Conservation (phyloP, 2,888 invertebrate species). For the Branchipolynoe longqiensis region DNA sequence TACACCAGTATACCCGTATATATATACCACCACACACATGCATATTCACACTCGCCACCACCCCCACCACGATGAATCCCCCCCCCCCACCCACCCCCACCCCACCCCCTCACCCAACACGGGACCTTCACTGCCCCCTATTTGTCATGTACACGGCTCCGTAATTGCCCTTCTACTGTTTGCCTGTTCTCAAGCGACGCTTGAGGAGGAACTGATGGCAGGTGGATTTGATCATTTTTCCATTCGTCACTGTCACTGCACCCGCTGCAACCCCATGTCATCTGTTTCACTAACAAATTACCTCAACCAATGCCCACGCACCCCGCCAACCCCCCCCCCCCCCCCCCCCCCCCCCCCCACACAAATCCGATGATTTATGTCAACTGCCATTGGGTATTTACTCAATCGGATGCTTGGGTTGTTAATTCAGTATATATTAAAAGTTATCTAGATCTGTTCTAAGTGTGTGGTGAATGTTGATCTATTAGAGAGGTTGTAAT, state of each 20-base stretch:
- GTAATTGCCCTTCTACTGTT: constrained; percentile 45
- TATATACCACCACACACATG: no score
- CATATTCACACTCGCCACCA: no score
- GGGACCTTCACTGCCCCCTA: neutral
- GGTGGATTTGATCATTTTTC: constrained; percentile 49
- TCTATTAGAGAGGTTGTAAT: no score
- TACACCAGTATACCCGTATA: no score
- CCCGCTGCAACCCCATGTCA: neutral
- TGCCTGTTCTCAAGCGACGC: constrained; percentile 25
- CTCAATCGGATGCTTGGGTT: no score
- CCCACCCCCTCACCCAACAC: neutral
- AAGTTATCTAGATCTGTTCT: no score
- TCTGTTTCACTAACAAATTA: no score
- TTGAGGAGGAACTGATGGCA: constrained; percentile 47
- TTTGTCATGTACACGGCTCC: constrained; percentile 15
- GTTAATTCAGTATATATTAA: no score
- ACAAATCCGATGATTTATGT: no score
- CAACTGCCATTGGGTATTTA: no score
- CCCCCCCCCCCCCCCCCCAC: neutral
- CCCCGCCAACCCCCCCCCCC: neutral
- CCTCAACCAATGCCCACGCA: neutral
- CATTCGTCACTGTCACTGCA: constrained; percentile 19
- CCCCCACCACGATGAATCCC: neutral
- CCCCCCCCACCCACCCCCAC: neutral
- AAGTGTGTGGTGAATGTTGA: no score